phyloP scores from a whole-genome alignment of 2,888 invertebrate genomes.

The Caenorhabditis sp. region DNA sequence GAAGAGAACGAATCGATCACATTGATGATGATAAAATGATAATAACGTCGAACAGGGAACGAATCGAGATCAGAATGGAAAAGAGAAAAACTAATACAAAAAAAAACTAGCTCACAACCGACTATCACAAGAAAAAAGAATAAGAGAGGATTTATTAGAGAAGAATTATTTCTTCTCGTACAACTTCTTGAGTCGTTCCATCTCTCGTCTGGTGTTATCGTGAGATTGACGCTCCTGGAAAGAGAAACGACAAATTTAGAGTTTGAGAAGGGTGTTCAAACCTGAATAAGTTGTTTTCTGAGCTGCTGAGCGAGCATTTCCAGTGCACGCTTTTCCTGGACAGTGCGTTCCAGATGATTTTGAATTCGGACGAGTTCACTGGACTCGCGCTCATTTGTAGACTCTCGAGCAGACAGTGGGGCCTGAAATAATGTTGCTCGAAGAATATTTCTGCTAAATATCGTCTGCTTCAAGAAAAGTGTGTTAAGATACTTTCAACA shows the following conservation, averaged over 20 bases:
- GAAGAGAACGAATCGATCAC: constrained; percentile 40
- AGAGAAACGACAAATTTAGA: background rate
- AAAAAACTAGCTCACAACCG: constrained; percentile 53
- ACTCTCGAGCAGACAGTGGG: constrained; percentile 71
- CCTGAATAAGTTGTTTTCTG: constrained; percentile 71
- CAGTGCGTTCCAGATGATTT: constrained; percentile 64
- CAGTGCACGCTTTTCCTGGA: constrained; percentile 70
- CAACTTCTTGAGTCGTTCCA: constrained; percentile 70
- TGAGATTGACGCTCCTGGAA: constrained; percentile 70
- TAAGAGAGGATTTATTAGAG: background rate
- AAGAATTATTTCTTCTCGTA: constrained; percentile 62
- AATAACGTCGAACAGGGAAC: constrained; percentile 4
- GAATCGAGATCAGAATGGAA: constrained; percentile 35
- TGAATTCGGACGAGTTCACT: constrained; percentile 65
- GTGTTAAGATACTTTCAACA: no score
- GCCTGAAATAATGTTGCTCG: constrained; percentile 52
- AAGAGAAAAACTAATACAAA: constrained; percentile 25
- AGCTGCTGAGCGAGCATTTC: constrained; percentile 71
- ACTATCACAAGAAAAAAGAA: constrained; percentile 43
- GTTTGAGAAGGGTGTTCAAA: constrained; percentile 9
- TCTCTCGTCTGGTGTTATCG: constrained; percentile 71
- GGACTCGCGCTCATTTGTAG: constrained; percentile 69
- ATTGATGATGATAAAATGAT: constrained; percentile 45
- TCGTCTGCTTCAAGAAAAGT: no score
- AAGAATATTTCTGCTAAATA: background rate